Base-by-base conservation (phyloP, 2,797 vertebrate genomes). In the Lepilemur septentrionalis region DNA sequence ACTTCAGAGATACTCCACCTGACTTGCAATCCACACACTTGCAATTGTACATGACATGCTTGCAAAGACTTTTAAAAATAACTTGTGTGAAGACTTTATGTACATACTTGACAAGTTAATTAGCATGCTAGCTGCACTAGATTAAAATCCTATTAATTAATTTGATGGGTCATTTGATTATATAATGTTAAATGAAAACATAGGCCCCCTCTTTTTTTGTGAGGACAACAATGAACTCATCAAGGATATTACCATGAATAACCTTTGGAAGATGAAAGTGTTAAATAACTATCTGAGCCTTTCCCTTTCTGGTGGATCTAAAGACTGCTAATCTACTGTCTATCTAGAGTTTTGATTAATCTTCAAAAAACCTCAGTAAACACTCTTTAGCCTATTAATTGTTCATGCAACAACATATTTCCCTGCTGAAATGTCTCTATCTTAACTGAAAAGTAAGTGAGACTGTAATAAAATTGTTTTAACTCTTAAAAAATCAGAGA, bases 61-160 rank as follows among this genome's bases (percentile, higher is more conserved):
- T 84, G 69, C 69, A 83, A 94, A 93, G 91, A 96, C 38, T 97
- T 96, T 96, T 91, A 96, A 91, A 94, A 97, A 96, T 96, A 96
- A 91, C 75, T 95, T 93, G 32, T 89, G 38, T 96, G 61, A 79
- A 95, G 89, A 94, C 18, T 73, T 95, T 80, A 86, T 93, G 38
- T 84, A 86, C 57, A 76, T 72, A 86, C 82, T 96, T 96, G 94
- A 97, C 94, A 93, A 93, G 65, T 96, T 98, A 98, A 97, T 97
- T 95, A 97, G 88, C 78, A 95, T 93, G 86, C 85, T 67, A 67
- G 59, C 79, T 95, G 41, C 61, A 86, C 59, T 95, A 67, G 90
- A 97, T 96, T 98, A 96, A 97, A 95, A 96, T 85, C 72, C 94
- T 91, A 96, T 96, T 97, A 95, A 97, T 96, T 97, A 93, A 96